These are phyloP conservation scores for Matsumyia berberina DNA, from an alignment of 2,888 invertebrate species.

Conservation along the genomic window DNA sequence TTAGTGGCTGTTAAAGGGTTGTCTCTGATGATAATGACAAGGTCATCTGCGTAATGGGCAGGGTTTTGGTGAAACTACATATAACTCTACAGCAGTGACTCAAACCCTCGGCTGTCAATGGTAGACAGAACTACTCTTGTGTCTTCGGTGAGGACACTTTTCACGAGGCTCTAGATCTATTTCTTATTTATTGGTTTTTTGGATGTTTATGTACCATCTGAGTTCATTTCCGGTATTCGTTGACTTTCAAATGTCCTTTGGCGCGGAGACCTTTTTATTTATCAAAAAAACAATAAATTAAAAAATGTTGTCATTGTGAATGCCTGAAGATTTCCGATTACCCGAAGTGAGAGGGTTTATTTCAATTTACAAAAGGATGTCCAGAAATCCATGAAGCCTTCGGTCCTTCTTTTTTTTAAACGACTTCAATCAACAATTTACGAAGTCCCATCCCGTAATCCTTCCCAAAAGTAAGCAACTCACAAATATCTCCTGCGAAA, in stretches of 20 bases:
- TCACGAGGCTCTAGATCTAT: too few relatives aligned
- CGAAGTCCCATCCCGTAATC: slow-evolving; percentile 42
- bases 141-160: too few relatives aligned
- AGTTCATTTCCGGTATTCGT: slow-evolving; percentile 10
- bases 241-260: slow-evolving; percentile 25
- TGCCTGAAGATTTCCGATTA: slow-evolving; percentile 43
- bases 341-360: slow-evolving; percentile 29
- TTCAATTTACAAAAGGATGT: slow-evolving; percentile 57
- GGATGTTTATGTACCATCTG: neutral
- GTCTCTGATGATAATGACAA: too few relatives aligned
- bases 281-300: slow-evolving; percentile 49
- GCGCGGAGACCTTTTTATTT: neutral
- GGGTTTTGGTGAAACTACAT: too few relatives aligned
- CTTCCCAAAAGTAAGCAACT: slow-evolving; percentile 32
- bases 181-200: too few relatives aligned
- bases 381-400: slow-evolving; percentile 7
- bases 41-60: too few relatives aligned
- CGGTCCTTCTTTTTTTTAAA: slow-evolving; percentile 1
- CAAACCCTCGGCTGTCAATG: too few relatives aligned
- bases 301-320: slow-evolving; percentile 9
- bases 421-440: slow-evolving; percentile 55
- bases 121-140: too few relatives aligned
- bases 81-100: too few relatives aligned
- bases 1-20: too few relatives aligned
- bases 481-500: slow-evolving; percentile 22